Evolutionary conservation across 2,888 invertebrate genomes (phyloP), one percentile per base, ranked within the genome.

Genomic region (Drosophila eohydei): DNA sequence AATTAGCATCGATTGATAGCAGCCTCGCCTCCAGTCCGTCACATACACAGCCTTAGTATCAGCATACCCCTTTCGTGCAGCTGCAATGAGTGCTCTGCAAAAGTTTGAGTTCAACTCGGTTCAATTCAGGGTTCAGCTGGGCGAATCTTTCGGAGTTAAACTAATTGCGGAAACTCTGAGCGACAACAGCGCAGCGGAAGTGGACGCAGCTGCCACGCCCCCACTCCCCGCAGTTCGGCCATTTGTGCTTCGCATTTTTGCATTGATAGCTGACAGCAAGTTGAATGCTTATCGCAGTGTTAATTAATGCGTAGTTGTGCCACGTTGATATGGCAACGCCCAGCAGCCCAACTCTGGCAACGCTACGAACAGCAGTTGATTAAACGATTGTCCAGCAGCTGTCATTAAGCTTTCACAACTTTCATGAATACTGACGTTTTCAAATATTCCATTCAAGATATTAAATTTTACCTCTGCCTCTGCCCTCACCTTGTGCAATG

Each of bases 221-320:
- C 12, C 40, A 12, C 3, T 12, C 8, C 1, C 16, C 26, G 0
- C 28, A 32, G 8, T n/a, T 14, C 5, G 5, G 16, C 16, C 12
- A 9, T 8, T 6, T 7, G 14, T 6, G 26, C 44, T 16, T 32
- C 32, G 44, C 38, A 36, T 12, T 16, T 46, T 21, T 36, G n/a
- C 63, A 79, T 65, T 77, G 62, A 63, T 63, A 56, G 83, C 68
- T 66, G 64, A 57, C 52, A 59, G 61, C 61, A 55, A 71, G 71
- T 57, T 81, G 28, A 69, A 64, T 80, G 81, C 71, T 68, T 73
- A 75, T 38, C 62, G 71, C 85, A 79, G 71, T 83, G 83, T 77
- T 82, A 82, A 82, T 85, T 82, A 82, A 80, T 87, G 88, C 67
- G 66, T 65, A 78, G 69, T 78, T 62, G 5, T 7, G 5, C 2